Conservation (phyloP, 1,140 invertebrate genomes). For the Zaprionus davidi region DNA sequence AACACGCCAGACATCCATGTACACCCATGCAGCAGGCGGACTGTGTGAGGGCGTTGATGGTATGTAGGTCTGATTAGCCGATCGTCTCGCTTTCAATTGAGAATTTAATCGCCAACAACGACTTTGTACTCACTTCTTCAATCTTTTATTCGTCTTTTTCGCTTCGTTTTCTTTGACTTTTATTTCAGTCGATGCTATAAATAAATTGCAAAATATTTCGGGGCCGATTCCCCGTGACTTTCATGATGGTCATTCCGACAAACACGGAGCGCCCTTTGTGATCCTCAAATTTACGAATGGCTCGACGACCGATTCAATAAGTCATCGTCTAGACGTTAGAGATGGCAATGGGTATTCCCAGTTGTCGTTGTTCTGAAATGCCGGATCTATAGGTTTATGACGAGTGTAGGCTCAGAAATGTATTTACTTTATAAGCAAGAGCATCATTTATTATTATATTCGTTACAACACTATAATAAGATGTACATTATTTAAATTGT, state of each 20-base stretch:
- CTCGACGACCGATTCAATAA: background rate
- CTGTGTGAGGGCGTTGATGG: background rate
- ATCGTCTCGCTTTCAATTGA: constrained; percentile 22
- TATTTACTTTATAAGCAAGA: background rate
- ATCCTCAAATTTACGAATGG: background rate
- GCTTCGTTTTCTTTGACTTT: constrained; percentile 10
- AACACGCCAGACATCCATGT: constrained; percentile 54
- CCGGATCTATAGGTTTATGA: background rate
- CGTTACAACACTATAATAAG: no score
- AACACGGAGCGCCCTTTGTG: background rate
- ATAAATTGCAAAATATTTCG: constrained; percentile 29
- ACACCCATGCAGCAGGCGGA: constrained; percentile 10
- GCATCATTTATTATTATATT: no score
- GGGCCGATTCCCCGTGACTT: constrained; percentile 14
- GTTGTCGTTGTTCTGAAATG: no score
- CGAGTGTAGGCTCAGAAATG: background rate
- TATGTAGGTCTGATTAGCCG: constrained; percentile 11
- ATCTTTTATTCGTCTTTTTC: background rate
- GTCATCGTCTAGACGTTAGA: background rate
- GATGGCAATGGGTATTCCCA: background rate
- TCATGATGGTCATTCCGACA: constrained; percentile 18
- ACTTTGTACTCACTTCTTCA: constrained; percentile 27
- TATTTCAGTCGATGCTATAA: constrained; percentile 17
- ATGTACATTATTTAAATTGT: no score
- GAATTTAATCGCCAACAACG: constrained; percentile 25